Conservation (phyloP, 2,888 invertebrate species). For the Oxyscelio sp. region DNA sequence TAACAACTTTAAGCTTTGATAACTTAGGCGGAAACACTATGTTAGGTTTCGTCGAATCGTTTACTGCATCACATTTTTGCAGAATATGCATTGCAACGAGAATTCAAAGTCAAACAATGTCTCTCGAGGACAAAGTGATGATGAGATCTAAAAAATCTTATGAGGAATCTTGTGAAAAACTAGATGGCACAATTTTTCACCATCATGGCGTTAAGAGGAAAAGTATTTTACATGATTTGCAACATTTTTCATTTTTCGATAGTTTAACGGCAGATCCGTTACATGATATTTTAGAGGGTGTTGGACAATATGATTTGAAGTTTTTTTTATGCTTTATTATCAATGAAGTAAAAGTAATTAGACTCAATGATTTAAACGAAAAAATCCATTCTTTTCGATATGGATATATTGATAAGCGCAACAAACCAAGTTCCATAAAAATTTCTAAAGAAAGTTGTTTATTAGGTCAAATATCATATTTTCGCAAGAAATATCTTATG, state of each 20-base stretch:
- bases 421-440: slow-evolving; percentile 37
- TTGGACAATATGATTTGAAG: slow-evolving; percentile 49
- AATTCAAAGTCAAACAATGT: slow-evolving; percentile 24
- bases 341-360: slow-evolving; percentile 44
- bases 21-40: slow-evolving; percentile 57
- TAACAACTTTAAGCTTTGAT: slow-evolving; percentile 55
- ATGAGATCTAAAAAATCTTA: slow-evolving; percentile 35
- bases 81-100: slow-evolving; percentile 42
- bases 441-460: too few species aligned
- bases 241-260: slow-evolving; percentile 50
- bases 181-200: slow-evolving; percentile 5
- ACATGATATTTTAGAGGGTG: slow-evolving; percentile 55
- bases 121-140: slow-evolving; percentile 30
- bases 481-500: too few species aligned
- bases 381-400: slow-evolving; percentile 45
- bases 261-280: slow-evolving; percentile 44
- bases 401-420: slow-evolving; percentile 25
- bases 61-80: slow-evolving; percentile 44
- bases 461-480: too few species aligned
- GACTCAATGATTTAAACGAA: slow-evolving; percentile 31
- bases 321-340: slow-evolving; percentile 43
- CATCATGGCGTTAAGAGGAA: slow-evolving; percentile 32
- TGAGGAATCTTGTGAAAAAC: slow-evolving; percentile 20
- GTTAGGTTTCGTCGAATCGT: slow-evolving; percentile 50
- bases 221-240: slow-evolving; percentile 46